A percentile compares a stretch with the other conserved stretches of the same genome.
These are phyloP conservation scores for Xiphophorus maculatus DNA, from an alignment of 2,113 vertebrate species.

Conservation along the genomic window DNA sequence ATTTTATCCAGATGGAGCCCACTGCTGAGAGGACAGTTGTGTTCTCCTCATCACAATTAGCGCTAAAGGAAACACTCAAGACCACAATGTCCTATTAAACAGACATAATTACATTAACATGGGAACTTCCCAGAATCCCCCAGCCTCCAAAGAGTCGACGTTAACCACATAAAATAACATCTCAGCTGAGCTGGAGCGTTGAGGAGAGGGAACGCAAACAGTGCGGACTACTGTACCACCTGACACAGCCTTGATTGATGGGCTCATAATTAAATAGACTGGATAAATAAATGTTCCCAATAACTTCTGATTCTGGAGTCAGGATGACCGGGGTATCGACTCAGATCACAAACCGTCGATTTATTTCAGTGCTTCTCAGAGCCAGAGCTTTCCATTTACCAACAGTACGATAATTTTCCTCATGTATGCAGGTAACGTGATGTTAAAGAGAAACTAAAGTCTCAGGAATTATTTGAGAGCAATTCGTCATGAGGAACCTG, in stretches of 20 bases:
- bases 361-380: not conserved
- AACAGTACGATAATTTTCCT: not conserved
- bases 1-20: conserved; percentile 68
- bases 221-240: conserved; percentile 24
- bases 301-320: not conserved
- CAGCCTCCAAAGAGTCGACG: conserved; percentile 39
- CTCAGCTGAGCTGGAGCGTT: conserved; percentile 38
- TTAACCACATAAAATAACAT: conserved; percentile 43
- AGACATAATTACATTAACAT: conserved; percentile 70
- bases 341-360: not conserved
- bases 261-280: not conserved
- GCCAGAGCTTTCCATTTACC: not conserved
- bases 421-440: not conserved
- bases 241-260: not conserved
- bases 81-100: conserved; percentile 59
- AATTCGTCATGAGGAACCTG: too few species aligned
- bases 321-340: too few species aligned
- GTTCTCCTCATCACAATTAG: conserved; percentile 69
- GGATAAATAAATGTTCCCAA: not conserved
- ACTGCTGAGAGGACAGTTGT: conserved; percentile 41
- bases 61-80: conserved; percentile 50
- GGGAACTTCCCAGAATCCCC: conserved; percentile 66
- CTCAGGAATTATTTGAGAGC: not conserved
- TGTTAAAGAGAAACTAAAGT: not conserved
- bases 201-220: not conserved